A percentile compares a stretch with the other conserved stretches of the same genome.
Conservation (phyloP, 2,888 invertebrate species). For the Caenorhabditis drosophilae region DNA sequence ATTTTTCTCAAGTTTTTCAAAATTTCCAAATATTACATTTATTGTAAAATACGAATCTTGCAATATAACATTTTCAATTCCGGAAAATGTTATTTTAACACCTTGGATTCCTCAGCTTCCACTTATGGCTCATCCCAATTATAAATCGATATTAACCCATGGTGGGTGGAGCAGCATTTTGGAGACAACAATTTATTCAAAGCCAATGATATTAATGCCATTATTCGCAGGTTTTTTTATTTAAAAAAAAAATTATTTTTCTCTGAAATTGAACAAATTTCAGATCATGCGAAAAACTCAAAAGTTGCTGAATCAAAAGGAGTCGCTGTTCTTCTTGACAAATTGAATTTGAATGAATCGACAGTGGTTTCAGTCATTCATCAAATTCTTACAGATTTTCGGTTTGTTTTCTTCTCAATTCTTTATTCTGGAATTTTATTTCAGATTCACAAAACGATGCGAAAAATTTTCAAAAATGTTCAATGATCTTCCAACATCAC, state of each 20-base stretch:
- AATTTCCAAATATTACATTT: constrained; percentile 55
- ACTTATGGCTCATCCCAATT: constrained; percentile 59
- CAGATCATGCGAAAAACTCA: constrained; percentile 59
- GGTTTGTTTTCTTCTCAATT: too few species aligned
- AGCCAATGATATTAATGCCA: constrained; percentile 63
- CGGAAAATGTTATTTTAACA: constrained; percentile 46
- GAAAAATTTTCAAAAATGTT: constrained; percentile 34
- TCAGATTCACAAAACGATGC: constrained; percentile 31
- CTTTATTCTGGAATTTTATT: too few species aligned
- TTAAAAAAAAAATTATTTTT: too few species aligned
- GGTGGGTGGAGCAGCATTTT: constrained; percentile 63
- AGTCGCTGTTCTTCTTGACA: constrained; percentile 55
- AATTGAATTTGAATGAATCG: constrained; percentile 38
- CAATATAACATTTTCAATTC: constrained; percentile 14
- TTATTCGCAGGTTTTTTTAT: constrained; percentile 53
- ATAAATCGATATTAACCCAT: constrained; percentile 59
- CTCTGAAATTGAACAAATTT: background rate
- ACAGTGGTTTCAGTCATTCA: constrained; percentile 32
- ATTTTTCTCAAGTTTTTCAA: constrained; percentile 44
- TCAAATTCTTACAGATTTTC: constrained; percentile 2
- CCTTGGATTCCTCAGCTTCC: constrained; percentile 60
- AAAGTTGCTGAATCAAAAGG: constrained; percentile 49
- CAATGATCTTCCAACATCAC: constrained; percentile 21
- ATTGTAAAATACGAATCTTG: constrained; percentile 54
- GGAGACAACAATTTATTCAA: constrained; percentile 50